Evolutionary conservation across 2,888 invertebrate species (phyloP), one percentile per base, ranked within the genome.

Genomic region (Salpingus planirostris): DNA sequence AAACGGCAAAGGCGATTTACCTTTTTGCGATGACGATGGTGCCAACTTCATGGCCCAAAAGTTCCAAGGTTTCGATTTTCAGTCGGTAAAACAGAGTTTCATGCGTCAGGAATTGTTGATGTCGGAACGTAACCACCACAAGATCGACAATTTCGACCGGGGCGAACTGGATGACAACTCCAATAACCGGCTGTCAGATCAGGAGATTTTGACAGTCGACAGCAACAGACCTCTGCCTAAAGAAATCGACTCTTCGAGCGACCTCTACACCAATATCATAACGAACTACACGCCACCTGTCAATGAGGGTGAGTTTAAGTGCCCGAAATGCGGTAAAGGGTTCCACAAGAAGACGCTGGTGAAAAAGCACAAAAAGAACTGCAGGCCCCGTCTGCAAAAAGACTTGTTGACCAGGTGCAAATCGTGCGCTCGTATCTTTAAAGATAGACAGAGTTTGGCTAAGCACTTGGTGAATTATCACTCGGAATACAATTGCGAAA

Each of bases 351-450:
- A 69, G 25, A 65, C 71, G 30, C 50, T 74, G 11, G 49, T 74
- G 12, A 68, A 70, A 34, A 73, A 74, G 48, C 74, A 74, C 49
- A 68, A 70, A 57, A 74, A 72, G 43, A 73, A 73, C 38, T 75
- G 74, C 47, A 52, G 60, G 14, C 63, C 59, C 2, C 56, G 54
- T 13, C 46, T 61, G 21, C 71, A 71, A 42, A 71, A 71, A 42
- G 71, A 71, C 47, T 43, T 71, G n/a, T 43, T 71, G 10, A 71
- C 71, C 2, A 65, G 69, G 2, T 75, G 74, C 44, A 68, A 71
- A 33, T 68, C 70, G 3, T 75, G 74, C 48, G 64, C 69, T 34
- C 66, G 73, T 29, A 69, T 73, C 27, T 72, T 72, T 43, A 71
- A 71, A 42, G 71, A 72, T 42, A 62, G 71, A 2, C 70, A 71